These are phyloP conservation scores for Oxyteleia sp. DNA, from an alignment of 2,888 invertebrate species.

Conservation along the genomic window DNA sequence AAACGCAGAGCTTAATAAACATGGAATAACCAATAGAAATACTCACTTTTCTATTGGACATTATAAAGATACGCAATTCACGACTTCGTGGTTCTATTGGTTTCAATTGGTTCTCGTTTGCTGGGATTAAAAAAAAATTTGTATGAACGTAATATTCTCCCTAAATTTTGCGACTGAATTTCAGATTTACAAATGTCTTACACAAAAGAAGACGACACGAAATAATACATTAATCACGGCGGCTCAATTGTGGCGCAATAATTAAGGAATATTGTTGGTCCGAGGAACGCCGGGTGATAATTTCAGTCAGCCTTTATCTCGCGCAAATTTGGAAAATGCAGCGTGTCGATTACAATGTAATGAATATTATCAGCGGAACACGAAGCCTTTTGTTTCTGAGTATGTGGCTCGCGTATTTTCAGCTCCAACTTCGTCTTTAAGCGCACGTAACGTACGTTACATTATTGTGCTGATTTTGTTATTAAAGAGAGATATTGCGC, in stretches of 20 bases:
- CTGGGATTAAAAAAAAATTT: too few species aligned
- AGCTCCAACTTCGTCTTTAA: conserved; percentile 28
- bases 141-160: too few species aligned
- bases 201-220: conserved; percentile 11
- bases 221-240: not conserved
- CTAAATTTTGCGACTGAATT: too few species aligned
- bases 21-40: too few species aligned
- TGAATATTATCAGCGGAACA: conserved; percentile 42
- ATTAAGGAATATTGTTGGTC: conserved; percentile 29
- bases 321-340: conserved; percentile 24
- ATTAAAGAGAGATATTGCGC: conserved; percentile 27
- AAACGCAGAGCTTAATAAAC: too few species aligned
- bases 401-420: conserved; percentile 24
- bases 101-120: too few species aligned
- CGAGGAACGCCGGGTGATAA: conserved; percentile 16
- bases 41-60: too few species aligned
- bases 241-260: conserved; percentile 15
- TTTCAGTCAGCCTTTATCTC: conserved; percentile 21
- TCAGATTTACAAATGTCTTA: too few species aligned
- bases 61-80: too few species aligned
- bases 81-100: too few species aligned
- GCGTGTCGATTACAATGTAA: conserved; percentile 46
- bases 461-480: conserved; percentile 36
- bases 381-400: conserved; percentile 32
- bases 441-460: conserved; percentile 27